Evolutionary conservation across 2,888 invertebrate genomes (phyloP).

Genomic region (Polia nebulosa): DNA sequence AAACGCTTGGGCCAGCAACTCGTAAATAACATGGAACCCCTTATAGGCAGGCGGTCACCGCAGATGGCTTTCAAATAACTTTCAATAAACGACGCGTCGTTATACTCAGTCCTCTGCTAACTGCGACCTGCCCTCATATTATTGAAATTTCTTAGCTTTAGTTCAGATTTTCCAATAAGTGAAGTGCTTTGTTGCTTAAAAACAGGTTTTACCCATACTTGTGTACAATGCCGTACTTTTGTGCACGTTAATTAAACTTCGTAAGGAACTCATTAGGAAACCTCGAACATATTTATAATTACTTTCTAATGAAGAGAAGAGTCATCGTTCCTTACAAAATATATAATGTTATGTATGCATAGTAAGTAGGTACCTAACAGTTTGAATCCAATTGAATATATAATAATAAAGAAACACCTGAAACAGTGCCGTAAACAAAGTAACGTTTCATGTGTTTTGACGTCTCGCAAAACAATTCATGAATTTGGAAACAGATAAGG

Average conservation of each 20-base stretch:
- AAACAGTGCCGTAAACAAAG: slow-evolving; percentile 57
- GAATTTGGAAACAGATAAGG: slow-evolving; percentile 68
- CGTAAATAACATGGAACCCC: slow-evolving; percentile 72
- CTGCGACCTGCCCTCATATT: slow-evolving; percentile 71
- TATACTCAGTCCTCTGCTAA: slow-evolving; percentile 64
- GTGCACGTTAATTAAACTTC: slow-evolving; percentile 55
- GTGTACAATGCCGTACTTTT: slow-evolving; percentile 43
- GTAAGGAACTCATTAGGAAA: slow-evolving; percentile 42
- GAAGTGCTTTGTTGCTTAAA: slow-evolving; percentile 72
- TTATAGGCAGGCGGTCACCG: slow-evolving; percentile 72
- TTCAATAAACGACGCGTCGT: slow-evolving; percentile 75
- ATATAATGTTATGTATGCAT: slow-evolving; percentile 15
- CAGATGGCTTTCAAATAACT: slow-evolving; percentile 80
- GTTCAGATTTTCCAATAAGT: slow-evolving; percentile 78
- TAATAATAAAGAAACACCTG: slow-evolving; percentile 51
- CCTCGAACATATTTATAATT: slow-evolving; percentile 27
- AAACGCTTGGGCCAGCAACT: slow-evolving; percentile 64
- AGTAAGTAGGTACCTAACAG: slow-evolving; percentile 14
- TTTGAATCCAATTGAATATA: slow-evolving; percentile 47
- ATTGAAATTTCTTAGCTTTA: slow-evolving; percentile 79
- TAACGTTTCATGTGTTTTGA: slow-evolving; percentile 65
- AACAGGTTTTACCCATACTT: slow-evolving; percentile 44
- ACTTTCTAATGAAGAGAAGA: neutral
- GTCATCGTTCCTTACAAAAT: slow-evolving; percentile 6
- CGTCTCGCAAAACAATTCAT: slow-evolving; percentile 68